Conservation (phyloP, 2,888 invertebrate genomes). For the Seladonia tumulorum region DNA sequence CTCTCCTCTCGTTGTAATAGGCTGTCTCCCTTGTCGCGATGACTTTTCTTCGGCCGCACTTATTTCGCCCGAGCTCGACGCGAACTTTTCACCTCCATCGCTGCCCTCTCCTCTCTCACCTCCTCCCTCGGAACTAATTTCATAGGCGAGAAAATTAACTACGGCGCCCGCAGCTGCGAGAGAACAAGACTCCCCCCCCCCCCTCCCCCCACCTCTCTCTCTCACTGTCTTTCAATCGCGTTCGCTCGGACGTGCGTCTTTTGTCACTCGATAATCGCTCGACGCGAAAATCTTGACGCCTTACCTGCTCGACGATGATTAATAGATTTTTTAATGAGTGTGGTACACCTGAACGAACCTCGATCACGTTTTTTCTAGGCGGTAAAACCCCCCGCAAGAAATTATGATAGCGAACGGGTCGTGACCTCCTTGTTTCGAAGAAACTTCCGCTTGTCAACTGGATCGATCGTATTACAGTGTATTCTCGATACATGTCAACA, state of each 20-base stretch:
- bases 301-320: neutral
- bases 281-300: neutral
- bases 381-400: neutral
- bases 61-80: slow-evolving; percentile 45
- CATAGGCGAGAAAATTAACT: slow-evolving; percentile 35
- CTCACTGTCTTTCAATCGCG: neutral
- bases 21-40: slow-evolving; percentile 13
- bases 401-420: neutral
- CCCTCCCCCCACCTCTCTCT: neutral
- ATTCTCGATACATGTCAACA: no score
- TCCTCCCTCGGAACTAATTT: slow-evolving; percentile 32
- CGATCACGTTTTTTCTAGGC: neutral
- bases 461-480: no score
- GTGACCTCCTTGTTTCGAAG: neutral
- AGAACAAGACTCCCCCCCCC: neutral
- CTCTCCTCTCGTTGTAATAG: neutral
- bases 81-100: slow-evolving; percentile 36
- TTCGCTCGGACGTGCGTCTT: neutral
- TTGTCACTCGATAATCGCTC: neutral
- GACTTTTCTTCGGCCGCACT: slow-evolving; percentile 38
- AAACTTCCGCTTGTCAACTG: neutral
- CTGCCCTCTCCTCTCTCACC: neutral
- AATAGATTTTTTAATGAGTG: neutral
- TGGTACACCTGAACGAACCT: neutral
- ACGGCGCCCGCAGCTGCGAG: neutral